A percentile compares a stretch with the other conserved stretches of the same genome.
Conservation (phyloP, 1,140 invertebrate genomes). For the Bradynema listronoti region DNA sequence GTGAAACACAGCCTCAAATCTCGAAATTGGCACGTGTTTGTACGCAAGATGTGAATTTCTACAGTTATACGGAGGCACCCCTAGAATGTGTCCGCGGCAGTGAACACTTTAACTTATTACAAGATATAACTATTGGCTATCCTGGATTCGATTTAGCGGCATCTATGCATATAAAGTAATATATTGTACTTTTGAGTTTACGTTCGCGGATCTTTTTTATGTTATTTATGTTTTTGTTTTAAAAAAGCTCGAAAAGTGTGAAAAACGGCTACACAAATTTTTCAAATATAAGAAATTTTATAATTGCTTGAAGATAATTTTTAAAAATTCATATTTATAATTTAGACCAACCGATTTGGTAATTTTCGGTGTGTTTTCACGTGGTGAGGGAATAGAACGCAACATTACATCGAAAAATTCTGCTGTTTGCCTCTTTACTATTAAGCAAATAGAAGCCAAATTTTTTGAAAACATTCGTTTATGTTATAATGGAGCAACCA, state of each 20-base stretch:
- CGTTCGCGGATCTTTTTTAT: too few species aligned
- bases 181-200: too few species aligned
- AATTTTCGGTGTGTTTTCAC: slow-evolving; percentile 39
- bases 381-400: slow-evolving; percentile 32
- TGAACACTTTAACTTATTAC: slow-evolving; percentile 48
- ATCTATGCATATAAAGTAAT: slow-evolving; percentile 42
- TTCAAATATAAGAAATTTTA: too few species aligned
- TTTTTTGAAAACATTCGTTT: slow-evolving; percentile 53
- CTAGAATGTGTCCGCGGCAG: slow-evolving; percentile 47
- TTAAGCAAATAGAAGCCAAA: slow-evolving; percentile 46
- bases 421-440: slow-evolving; percentile 47
- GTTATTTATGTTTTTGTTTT: too few species aligned
- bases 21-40: slow-evolving; percentile 52
- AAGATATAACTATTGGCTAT: slow-evolving; percentile 43
- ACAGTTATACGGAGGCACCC: slow-evolving; percentile 54
- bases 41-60: slow-evolving; percentile 49
- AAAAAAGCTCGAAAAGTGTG: too few species aligned
- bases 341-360: slow-evolving; percentile 37
- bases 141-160: slow-evolving; percentile 54
- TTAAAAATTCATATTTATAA: not conserved
- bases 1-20: slow-evolving; percentile 33
- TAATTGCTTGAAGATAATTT: slow-evolving; percentile 12
- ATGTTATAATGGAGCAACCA: slow-evolving; percentile 47
- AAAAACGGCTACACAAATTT: too few species aligned
- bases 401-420: slow-evolving; percentile 44